Evolutionary conservation across 2,113 vertebrate genomes (phyloP), one percentile per base, ranked within the genome.

Genomic region (Holacanthus passer): DNA sequence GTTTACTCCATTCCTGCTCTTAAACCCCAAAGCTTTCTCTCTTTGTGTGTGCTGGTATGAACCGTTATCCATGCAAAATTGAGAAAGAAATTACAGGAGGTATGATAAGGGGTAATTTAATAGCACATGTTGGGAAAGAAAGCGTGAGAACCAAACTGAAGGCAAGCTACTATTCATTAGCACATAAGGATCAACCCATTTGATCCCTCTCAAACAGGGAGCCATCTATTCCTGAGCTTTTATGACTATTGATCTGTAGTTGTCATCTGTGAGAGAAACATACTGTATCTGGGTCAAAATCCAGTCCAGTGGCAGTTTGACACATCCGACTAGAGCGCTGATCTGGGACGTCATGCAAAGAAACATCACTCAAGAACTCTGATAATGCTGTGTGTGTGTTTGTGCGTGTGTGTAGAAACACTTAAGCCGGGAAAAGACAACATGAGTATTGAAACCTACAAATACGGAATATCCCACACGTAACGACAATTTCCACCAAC

Each of bases 181-280:
- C 39, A 37, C 55, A 43, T 29, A 37, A 50, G 79, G 17, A 79
- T 68, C 43, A 65, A 80, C 22, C 37, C 10, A 50, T 60, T 63
- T 58, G n/a, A 77, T 71, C 16, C 19, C 22, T 55, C 17, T 84
- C 11, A 79, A 32, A 32, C 22, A 39, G 53, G 59, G 60, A 85
- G 59, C 60, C 53, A 53, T 71, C 19, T 75, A 60, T 64, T 81
- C 52, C 70, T 69, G 59, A 71, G 43, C 75, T 76, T 69, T 81
- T 77, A 85, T 78, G 69, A 70, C 75, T 82, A 89, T 89, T 66
- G 88, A 87, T 89, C 65, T 68, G 48, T 43, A 70, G 73, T 7
- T 24, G 60, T 71, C 78, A 73, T 73, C 58, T 77, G 70, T 65
- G 32, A 47, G 47, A 75, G 62, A 78, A 70, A 71, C 27, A 67